Base-by-base conservation (phyloP, 2,113 vertebrate genomes). In the Mobula birostris region DNA sequence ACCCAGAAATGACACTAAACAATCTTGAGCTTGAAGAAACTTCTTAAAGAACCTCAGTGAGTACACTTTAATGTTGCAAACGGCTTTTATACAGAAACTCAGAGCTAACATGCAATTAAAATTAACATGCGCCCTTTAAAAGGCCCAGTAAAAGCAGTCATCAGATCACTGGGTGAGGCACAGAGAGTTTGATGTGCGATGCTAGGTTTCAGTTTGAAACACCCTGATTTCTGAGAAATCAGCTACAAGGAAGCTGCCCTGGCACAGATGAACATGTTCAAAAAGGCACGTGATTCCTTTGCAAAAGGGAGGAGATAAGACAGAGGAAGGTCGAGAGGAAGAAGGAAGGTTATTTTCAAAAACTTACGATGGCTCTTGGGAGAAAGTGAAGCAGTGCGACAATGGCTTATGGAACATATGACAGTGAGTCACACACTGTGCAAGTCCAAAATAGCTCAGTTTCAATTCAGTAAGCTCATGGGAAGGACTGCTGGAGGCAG, bases 221-320 rank as follows among this genome's bases (percentile, higher is more conserved):
- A 27, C 24, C 24, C 9, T 63, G 58, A 94, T 79, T 94, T 94
- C 72, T 24, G 36, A n/a, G 61, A 94, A 94, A 36, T 94, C 79
- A 85, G 29, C 68, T 48, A 70, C 27, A 87, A 68, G 80, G 66
- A 94, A 94, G n/a, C 66, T 32, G 0, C 2, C 21, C 66, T 40
- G n/a, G 17, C 66, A 70, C 11, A 40, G 11, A 11, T 15, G 2
- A 3, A 15, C 0, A 24, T 27, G 27, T 14, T 63, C 9, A 63
- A 61, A 48, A 29, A 61, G 80, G 21, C 80, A 82, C 17, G 0
- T 24, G 21, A 21, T 76, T 9, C 72, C 72, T 76, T 24, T 27
- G 17, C 24, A 76, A 24, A 24, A 11, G 68, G 68, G 68, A 15
- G 68, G 68, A 70, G 68, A 70, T 7, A 70, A 48, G 17, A 70